These are phyloP conservation scores for Ammodytes dubius DNA, from an alignment of 2,113 vertebrate genomes.

Conservation along the genomic window DNA sequence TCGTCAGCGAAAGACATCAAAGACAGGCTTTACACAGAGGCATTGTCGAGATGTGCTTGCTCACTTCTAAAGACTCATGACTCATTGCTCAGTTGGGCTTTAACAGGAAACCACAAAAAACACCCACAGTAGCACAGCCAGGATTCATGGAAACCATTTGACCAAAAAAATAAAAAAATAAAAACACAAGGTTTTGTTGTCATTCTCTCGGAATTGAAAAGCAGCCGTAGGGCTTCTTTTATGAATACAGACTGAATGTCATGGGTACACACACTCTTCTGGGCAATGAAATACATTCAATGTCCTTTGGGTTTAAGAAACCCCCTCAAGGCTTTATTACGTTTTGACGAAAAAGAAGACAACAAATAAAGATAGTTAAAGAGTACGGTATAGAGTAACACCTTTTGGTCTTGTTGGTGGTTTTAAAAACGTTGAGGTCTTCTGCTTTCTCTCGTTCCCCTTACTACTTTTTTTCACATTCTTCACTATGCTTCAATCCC, in stretches of 20 bases:
- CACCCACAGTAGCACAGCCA: neutral
- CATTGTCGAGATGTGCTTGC: conserved; percentile 9
- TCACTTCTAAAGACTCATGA: conserved; percentile 29
- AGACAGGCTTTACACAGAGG: neutral
- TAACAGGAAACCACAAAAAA: conserved; percentile 16
- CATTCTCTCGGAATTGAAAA: neutral
- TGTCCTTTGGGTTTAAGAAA: neutral
- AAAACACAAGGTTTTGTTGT: neutral
- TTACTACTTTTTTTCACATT: too few species aligned
- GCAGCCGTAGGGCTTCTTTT: neutral
- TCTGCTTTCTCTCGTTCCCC: too few species aligned
- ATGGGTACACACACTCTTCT: neutral
- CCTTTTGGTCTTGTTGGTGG: neutral
- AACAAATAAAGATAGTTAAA: neutral
- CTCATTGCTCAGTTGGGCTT: neutral
- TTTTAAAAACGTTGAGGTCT: too few species aligned
- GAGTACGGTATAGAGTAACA: neutral
- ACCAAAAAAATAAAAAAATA: neutral
- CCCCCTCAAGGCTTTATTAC: conserved; percentile 8
- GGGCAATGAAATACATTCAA: neutral
- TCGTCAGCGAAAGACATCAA: conserved; percentile 31
- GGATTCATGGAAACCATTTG: neutral
- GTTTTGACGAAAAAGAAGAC: conserved; percentile 2
- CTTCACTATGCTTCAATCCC: too few species aligned
- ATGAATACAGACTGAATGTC: conserved; percentile 8